Percentiles rank a stretch among this genome's conserved stretches.
These are phyloP conservation scores for Leptobrachium ailaonicum DNA, from an alignment of 2,113 vertebrate species.

Conservation along the genomic window DNA sequence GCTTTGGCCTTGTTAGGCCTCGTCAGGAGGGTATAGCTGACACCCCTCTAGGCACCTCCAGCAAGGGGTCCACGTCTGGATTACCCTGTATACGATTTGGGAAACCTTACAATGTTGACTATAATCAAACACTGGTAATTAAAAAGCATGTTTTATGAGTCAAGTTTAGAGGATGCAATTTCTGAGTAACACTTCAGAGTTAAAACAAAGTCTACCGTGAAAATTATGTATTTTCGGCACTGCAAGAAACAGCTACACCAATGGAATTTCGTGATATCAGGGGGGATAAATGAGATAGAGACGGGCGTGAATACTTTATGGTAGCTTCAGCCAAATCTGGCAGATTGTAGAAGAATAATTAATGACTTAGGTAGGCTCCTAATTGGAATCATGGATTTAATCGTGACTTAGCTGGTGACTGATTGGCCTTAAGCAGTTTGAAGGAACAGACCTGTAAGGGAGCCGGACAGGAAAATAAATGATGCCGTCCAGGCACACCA, in stretches of 20 bases:
- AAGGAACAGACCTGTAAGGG: slow-evolving; percentile 38
- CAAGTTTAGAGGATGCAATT: too few relatives aligned
- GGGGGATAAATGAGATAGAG: slow-evolving; percentile 10
- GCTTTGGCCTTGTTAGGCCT: too few relatives aligned
- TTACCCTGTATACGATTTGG: too few relatives aligned
- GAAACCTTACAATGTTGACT: too few relatives aligned
- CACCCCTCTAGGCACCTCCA: too few relatives aligned
- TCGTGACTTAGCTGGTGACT: slow-evolving; percentile 47
- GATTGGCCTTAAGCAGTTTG: slow-evolving; percentile 45
- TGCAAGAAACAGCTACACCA: not conserved
- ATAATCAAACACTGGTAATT: too few relatives aligned
- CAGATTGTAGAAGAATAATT: slow-evolving; percentile 47
- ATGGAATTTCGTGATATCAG: not conserved
- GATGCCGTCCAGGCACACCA: slow-evolving; percentile 15
- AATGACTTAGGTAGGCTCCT: slow-evolving; percentile 39
- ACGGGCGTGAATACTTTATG: slow-evolving; percentile 7
- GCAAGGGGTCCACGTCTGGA: too few relatives aligned
- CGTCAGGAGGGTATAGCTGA: too few relatives aligned
- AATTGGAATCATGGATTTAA: slow-evolving; percentile 39
- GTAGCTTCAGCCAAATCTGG: slow-evolving; percentile 42
- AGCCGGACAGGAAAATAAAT: slow-evolving; percentile 40
- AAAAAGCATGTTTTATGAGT: too few relatives aligned
- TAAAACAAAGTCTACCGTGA: not conserved
- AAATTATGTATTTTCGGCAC: not conserved
- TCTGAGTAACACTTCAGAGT: not conserved